Evolutionary conservation across 2,797 vertebrate species (phyloP).

Genomic region (Manis javanica): DNA sequence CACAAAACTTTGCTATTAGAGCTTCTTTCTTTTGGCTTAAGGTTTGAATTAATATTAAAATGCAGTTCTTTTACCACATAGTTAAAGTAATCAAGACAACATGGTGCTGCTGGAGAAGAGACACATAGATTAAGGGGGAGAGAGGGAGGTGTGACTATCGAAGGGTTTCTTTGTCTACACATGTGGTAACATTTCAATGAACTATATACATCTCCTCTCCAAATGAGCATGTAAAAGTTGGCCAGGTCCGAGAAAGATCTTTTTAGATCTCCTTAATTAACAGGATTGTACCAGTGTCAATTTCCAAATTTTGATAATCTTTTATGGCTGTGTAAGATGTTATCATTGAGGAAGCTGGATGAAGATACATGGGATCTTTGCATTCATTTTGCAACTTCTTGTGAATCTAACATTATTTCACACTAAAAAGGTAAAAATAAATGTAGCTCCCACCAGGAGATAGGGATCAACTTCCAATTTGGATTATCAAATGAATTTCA

Average conservation of each 20-base stretch:
- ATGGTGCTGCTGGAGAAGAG: background rate
- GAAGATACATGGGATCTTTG: background rate
- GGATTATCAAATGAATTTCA: background rate
- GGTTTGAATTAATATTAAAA: background rate
- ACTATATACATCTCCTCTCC: background rate
- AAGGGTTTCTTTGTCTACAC: background rate
- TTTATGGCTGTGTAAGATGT: fast-evolving
- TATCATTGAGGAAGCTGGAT: background rate
- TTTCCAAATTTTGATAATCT: background rate
- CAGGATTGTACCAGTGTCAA: background rate
- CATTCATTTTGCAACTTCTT: background rate
- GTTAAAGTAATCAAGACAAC: fast-evolving
- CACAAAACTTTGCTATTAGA: background rate
- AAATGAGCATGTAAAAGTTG: fast-evolving
- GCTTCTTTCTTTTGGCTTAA: background rate
- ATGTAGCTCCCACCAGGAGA: background rate
- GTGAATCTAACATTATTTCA: background rate
- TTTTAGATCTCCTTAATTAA: background rate
- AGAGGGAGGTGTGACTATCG: background rate
- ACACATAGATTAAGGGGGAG: background rate
- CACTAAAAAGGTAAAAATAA: background rate
- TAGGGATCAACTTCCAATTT: background rate
- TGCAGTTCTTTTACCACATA: background rate
- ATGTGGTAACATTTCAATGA: too few relatives aligned
- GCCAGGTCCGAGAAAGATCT: background rate